Base-by-base conservation (phyloP, 2,888 invertebrate genomes). In the Drosophila formosana region DNA sequence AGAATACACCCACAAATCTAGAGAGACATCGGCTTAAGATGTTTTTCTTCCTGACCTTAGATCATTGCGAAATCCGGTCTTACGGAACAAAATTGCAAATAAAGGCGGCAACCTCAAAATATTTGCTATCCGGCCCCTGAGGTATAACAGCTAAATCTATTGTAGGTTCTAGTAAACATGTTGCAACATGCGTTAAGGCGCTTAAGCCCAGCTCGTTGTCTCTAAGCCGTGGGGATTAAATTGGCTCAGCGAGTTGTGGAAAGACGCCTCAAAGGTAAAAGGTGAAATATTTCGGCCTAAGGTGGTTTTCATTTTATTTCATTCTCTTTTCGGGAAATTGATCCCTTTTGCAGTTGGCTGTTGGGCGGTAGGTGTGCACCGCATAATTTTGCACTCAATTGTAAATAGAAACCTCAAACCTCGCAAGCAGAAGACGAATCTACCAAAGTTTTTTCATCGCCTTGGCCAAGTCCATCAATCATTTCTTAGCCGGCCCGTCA, bases 221-320 rank as follows among this genome's bases (percentile, higher is more conserved):
- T 65, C 66, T 82, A 80, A 82, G 82, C 75, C 69, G 13, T 56
- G 53, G 80, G 80, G 82, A 84, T 87, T 84, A 87, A 86, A 87
- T 82, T 84, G 73, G 75, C 82, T 75, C 70, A 69, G 56, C 47
- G 66, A 62, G 58, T 55, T 72, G 67, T 58, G 65, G 63, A 53
- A 72, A 72, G 46, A 55, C 23, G 61, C 69, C 69, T 47, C 55
- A 57, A 60, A 65, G 63, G 64, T 41, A 23, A 72, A 72, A 74
- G 63, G 70, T 75, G 78, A 69, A 75, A 69, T 60, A 41, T 70
- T 50, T 45, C 5, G 32, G n/a, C 39, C 45, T 26, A 26, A 50
- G 45, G 41, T 45, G 46, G 51, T 65, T 55, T 23, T 37, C 37
- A 26, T 47, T 41, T 41, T 41, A 39, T 45, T 45, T 58, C 28